phyloP scores from a whole-genome alignment of 2,797 vertebrate species.

The Luscinia luscinia region DNA sequence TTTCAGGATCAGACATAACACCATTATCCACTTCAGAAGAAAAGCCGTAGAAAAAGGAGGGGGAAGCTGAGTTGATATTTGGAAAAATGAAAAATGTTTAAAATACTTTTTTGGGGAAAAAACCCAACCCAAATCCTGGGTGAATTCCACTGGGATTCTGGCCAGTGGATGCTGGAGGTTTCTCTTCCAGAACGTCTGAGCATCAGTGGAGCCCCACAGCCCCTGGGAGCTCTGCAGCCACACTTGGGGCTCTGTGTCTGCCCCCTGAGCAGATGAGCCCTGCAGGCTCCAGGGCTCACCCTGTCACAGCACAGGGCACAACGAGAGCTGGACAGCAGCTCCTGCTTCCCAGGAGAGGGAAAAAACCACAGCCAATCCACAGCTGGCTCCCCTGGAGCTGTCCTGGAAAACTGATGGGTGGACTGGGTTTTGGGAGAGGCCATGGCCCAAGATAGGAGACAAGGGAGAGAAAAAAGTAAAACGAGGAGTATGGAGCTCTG shows the following conservation, averaged over 20 bases:
- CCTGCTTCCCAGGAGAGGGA: not conserved
- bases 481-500: not conserved
- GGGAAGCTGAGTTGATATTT: constrained; percentile 67
- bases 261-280: constrained; percentile 27
- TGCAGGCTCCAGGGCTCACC: not conserved
- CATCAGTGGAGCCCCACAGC: constrained; percentile 33
- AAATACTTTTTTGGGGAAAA: constrained; percentile 43
- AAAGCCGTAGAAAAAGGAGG: not conserved
- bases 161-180: constrained; percentile 28
- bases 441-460: not conserved
- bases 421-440: not conserved
- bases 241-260: not conserved
- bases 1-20: constrained; percentile 73
- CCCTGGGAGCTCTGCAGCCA: constrained; percentile 43
- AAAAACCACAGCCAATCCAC: not conserved
- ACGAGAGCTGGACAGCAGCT: not conserved
- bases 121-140: constrained; percentile 5
- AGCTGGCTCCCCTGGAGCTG: not conserved
- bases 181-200: constrained; percentile 62
- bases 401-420: not conserved
- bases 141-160: constrained; percentile 44
- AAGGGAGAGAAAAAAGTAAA: not conserved
- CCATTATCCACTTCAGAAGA: constrained; percentile 62
- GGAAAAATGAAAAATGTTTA: constrained; percentile 77
- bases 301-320: not conserved